Evolutionary conservation across 2,797 vertebrate genomes (phyloP).

Genomic region (Coregonus sp.): DNA sequence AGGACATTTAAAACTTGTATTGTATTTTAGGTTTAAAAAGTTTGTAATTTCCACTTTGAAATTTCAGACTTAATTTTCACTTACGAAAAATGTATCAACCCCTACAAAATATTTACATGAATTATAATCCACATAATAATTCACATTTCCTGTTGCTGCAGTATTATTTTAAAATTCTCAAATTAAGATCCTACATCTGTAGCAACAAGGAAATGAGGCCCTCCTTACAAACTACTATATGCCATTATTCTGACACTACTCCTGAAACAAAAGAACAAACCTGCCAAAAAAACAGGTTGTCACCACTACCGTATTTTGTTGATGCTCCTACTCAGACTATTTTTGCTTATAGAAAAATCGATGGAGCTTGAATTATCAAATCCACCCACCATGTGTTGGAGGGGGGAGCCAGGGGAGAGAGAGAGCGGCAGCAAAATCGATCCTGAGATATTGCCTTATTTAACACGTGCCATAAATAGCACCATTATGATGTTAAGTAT

Average conservation of each 20-base stretch:
- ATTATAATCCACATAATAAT: too few relatives aligned
- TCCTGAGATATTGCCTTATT: slow-evolving; percentile 90
- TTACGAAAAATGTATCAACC: too few relatives aligned
- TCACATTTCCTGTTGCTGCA: too few relatives aligned
- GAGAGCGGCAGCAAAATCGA: slow-evolving; percentile 83
- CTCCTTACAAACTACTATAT: not conserved
- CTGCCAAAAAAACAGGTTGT: slow-evolving; percentile 51
- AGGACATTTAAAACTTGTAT: too few relatives aligned
- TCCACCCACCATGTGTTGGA: slow-evolving; percentile 70
- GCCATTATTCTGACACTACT: not conserved
- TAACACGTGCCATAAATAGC: slow-evolving; percentile 88
- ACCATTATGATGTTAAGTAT: slow-evolving; percentile 80
- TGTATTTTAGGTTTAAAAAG: too few relatives aligned
- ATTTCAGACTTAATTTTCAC: too few relatives aligned
- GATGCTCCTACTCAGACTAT: slow-evolving; percentile 73
- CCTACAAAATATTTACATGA: too few relatives aligned
- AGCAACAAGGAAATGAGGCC: not conserved
- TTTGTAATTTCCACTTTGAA: too few relatives aligned
- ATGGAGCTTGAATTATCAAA: slow-evolving; percentile 91
- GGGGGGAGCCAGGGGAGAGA: slow-evolving; percentile 68
- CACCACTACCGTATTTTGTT: slow-evolving; percentile 63
- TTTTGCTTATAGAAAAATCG: slow-evolving; percentile 94
- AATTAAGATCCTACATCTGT: too few relatives aligned
- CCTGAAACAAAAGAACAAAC: slow-evolving; percentile 34
- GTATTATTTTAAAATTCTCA: too few relatives aligned